Evolutionary conservation across 64 coral and sea anemone species (phyloP).

Genomic region (Pachyseris speciosa): DNA sequence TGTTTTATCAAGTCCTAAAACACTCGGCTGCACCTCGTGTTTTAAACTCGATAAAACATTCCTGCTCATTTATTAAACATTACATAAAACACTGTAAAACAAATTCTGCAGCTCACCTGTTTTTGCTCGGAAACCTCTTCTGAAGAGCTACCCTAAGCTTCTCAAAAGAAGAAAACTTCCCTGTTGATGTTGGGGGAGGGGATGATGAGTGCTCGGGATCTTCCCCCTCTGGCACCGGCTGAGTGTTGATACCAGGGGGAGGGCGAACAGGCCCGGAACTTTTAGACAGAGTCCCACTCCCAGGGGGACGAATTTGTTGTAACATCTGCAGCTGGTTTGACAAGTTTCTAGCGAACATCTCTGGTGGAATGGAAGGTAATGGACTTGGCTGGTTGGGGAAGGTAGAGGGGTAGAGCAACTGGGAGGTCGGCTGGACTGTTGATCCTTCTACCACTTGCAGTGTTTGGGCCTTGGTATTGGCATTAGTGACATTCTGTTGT

Average conservation of each 20-base stretch:
- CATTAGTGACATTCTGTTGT: background rate
- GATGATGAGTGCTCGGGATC: background rate
- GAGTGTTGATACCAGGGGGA: slow-evolving; percentile 16
- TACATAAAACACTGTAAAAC: background rate
- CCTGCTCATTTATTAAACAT: no score
- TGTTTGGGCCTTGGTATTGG: background rate
- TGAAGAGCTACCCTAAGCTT: slow-evolving; percentile 22
- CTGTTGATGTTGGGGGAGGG: background rate
- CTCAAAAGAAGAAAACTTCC: slow-evolving; percentile 20
- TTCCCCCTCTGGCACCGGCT: slow-evolving; percentile 15
- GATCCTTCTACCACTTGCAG: background rate
- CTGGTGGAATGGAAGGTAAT: background rate
- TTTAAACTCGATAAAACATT: no score
- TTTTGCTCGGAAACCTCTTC: slow-evolving; percentile 11
- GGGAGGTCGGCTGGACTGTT: background rate
- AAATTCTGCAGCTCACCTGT: background rate
- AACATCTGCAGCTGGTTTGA: background rate
- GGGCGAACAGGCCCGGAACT: background rate
- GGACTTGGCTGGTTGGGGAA: background rate
- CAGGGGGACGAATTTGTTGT: background rate
- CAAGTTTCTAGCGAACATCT: background rate
- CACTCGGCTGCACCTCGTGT: no score
- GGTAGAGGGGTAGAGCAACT: background rate
- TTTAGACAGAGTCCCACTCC: background rate
- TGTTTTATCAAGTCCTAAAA: no score